Base-by-base conservation (phyloP, 2,888 invertebrate genomes). In the Cactoblastis cactorum region DNA sequence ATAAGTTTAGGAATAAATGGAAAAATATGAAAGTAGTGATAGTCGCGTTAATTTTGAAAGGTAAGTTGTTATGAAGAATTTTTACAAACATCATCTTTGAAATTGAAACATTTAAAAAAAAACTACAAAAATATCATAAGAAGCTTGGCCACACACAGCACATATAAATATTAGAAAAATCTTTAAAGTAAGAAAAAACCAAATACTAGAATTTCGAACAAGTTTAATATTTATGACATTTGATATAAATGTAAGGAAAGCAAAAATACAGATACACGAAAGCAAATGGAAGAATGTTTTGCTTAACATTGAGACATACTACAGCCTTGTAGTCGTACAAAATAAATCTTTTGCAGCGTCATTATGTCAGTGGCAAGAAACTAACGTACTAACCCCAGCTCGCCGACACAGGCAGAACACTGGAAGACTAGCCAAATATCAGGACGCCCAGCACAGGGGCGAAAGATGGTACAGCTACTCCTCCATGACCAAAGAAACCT, bases 361-460 rank as follows among this genome's bases (percentile, higher is more conserved):
- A 14, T 2, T 15, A 28, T 43, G 32, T n/a, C 28, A 14, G 1
- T 14, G 24, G 19, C 22, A 43, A 43, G 41, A 28, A 28, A 8
- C 8, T 28, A 28, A 28, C 5, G 28, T 22, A 1, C 11, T 43
- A 4, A 43, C 43, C 5, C 43, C 43, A 0, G 1, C 43, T 0
- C 43, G 43, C 1, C 43, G 43, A 0, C 6, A 12, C 8, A 4
- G 1, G 2, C 43, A 28, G 11, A 43, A 43, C 17, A 3, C 1
- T 1, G 28, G 1, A 1, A 28, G 15, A 3, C 15, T 43, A 4
- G 43, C 43, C 4, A 43, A 28, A 11, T 17, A 32, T 17, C 11
- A 8, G 3, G 43, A 43, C 12, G 43, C 43, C 5, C 28, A 43
- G 43, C 43, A 43, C 28, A 28, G 43, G 5, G 43, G 43, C 11